A percentile compares a stretch with the other conserved stretches of the same genome.
Conservation (phyloP, 1,140 invertebrate species). For the Neotoxoptera formosana region DNA sequence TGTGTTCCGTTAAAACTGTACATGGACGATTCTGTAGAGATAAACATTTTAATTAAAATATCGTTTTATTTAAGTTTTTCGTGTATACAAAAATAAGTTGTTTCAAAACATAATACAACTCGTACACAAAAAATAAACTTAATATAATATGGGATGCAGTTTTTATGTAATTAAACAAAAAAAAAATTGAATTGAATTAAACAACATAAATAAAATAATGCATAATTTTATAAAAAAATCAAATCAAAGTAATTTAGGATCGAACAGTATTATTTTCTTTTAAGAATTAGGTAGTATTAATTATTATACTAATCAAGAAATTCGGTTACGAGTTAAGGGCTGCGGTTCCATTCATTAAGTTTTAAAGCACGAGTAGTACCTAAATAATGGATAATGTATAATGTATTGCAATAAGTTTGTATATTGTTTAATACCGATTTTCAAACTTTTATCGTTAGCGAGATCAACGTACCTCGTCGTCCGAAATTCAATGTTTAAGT, state of each 20-base stretch:
- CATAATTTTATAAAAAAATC: background rate
- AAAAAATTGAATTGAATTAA: background rate
- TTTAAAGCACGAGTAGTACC: background rate
- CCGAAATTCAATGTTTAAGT: background rate
- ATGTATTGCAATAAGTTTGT: background rate
- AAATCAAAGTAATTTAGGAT: background rate
- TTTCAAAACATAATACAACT: background rate
- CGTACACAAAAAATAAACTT: no score
- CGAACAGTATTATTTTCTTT: background rate
- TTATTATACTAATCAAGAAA: background rate
- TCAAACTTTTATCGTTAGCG: background rate
- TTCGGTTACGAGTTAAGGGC: background rate
- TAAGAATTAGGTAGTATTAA: background rate
- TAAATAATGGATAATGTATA: background rate
- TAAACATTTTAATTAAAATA: background rate
- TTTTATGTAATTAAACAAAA: background rate
- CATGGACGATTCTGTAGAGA: slow-evolving; percentile 79
- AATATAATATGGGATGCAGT: background rate
- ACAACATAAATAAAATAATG: background rate
- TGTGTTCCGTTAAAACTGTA: slow-evolving; percentile 89
- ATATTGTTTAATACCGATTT: background rate
- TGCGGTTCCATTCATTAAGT: background rate
- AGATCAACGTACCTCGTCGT: background rate
- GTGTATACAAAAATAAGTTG: background rate
- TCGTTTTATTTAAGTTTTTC: background rate